Conservation (phyloP, 1,140 invertebrate species). For the Stenopsyche tienmushanensis region DNA sequence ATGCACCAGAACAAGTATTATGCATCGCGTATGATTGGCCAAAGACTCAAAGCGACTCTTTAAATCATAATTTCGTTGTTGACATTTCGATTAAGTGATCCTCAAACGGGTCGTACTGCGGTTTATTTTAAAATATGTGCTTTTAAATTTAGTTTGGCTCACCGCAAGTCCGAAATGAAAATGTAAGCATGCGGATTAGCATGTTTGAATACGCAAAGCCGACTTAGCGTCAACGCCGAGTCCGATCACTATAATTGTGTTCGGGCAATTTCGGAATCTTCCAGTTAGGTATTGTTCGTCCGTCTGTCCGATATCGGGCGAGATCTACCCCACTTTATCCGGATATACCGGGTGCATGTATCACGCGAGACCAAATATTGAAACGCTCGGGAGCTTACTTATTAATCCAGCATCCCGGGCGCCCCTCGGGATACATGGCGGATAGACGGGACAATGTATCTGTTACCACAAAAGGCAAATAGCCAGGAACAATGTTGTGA, state of each 20-base stretch:
- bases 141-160: too few species aligned
- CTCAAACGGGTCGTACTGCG: too few species aligned
- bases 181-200: too few species aligned
- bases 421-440: slow-evolving; percentile 5
- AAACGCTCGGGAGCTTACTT: slow-evolving; percentile 32
- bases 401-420: slow-evolving; percentile 33
- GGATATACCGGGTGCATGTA: background rate
- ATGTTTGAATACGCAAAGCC: too few species aligned
- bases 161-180: too few species aligned
- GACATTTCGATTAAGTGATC: too few species aligned
- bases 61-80: too few species aligned
- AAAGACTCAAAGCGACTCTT: too few species aligned
- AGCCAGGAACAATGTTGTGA: slow-evolving; percentile 37
- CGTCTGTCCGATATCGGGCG: background rate
- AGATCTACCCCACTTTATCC: background rate
- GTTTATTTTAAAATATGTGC: too few species aligned
- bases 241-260: background rate
- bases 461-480: slow-evolving; percentile 36
- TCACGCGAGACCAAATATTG: slow-evolving; percentile 39
- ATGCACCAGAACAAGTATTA: too few species aligned
- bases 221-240: too few species aligned
- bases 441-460: slow-evolving; percentile 30
- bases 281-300: background rate
- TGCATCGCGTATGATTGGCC: too few species aligned
- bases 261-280: background rate